Conservation (phyloP, 2,888 invertebrate genomes). For the Dryococelus australis region DNA sequence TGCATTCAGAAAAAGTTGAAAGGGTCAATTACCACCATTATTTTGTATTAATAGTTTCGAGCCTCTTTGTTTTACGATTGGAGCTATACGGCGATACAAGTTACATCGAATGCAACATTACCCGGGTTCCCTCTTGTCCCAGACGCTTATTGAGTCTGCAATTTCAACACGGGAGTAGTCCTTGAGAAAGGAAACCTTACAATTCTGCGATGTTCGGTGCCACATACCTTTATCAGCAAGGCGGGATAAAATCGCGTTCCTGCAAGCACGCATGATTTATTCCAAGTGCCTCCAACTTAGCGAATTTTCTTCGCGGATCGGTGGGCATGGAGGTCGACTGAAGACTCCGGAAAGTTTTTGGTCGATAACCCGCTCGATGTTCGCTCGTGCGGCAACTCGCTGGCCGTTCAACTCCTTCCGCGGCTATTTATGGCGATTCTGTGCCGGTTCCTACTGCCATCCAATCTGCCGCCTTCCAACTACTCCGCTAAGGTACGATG, state of each 20-base stretch:
- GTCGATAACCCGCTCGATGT: not conserved
- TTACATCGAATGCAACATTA: too few relatives aligned
- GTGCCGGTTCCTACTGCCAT: not conserved
- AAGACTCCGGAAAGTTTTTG: not conserved
- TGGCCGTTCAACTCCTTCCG: too few relatives aligned
- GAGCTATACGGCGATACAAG: too few relatives aligned
- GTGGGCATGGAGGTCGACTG: not conserved
- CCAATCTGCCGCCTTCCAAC: not conserved
- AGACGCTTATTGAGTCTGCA: not conserved
- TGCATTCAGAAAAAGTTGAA: too few relatives aligned
- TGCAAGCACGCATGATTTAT: not conserved
- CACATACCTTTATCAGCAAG: not conserved
- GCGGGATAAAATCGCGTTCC: not conserved
- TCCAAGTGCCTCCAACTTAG: not conserved
- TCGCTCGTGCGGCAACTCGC: not conserved
- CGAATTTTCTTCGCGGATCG: constrained; percentile 8
- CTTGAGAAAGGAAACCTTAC: not conserved
- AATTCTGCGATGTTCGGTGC: not conserved
- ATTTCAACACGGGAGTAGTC: not conserved
- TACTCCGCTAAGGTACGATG: not conserved
- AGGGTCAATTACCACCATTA: too few relatives aligned
- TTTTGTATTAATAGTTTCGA: too few relatives aligned
- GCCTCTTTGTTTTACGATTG: too few relatives aligned
- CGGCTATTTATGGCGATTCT: too few relatives aligned
- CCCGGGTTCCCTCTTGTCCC: too few relatives aligned